phyloP scores from a whole-genome alignment of 2,797 vertebrate genomes.

The Cossypha polioptera region DNA sequence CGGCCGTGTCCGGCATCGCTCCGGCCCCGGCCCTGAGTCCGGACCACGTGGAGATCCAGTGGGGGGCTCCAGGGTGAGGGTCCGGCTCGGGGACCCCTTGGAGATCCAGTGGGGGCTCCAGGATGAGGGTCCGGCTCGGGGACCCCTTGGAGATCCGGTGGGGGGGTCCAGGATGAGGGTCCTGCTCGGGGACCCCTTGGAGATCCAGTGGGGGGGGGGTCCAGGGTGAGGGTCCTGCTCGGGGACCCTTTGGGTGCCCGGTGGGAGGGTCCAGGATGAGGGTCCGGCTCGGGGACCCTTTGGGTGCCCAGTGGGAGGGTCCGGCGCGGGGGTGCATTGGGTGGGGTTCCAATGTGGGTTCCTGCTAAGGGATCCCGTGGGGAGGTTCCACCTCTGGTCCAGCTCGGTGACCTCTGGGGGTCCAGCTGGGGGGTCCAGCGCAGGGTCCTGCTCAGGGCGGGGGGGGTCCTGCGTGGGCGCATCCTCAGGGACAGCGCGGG shows the following conservation, averaged over 20 bases:
- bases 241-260: neutral
- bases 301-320: fast-evolving
- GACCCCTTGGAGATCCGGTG: no score
- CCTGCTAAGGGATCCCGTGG: neutral
- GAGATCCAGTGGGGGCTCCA: no score
- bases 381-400: neutral
- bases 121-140: neutral
- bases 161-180: neutral
- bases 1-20: fast-evolving
- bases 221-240: neutral
- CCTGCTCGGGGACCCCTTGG: neutral
- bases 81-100: neutral
- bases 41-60: neutral
- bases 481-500: neutral
- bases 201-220: no score
- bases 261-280: fast-evolving
- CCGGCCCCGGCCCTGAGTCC: fast-evolving
- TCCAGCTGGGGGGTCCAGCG: neutral
- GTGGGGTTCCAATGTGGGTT: neutral
- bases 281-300: neutral
- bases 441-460: no score
- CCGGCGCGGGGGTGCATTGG: neutral
- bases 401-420: neutral
- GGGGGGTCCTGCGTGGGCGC: neutral
- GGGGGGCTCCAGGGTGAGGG: neutral